A percentile compares a stretch with the other conserved stretches of the same genome.
These are phyloP conservation scores for Caenorhabditis sulstoni DNA, from an alignment of 2,888 invertebrate species.

Conservation along the genomic window DNA sequence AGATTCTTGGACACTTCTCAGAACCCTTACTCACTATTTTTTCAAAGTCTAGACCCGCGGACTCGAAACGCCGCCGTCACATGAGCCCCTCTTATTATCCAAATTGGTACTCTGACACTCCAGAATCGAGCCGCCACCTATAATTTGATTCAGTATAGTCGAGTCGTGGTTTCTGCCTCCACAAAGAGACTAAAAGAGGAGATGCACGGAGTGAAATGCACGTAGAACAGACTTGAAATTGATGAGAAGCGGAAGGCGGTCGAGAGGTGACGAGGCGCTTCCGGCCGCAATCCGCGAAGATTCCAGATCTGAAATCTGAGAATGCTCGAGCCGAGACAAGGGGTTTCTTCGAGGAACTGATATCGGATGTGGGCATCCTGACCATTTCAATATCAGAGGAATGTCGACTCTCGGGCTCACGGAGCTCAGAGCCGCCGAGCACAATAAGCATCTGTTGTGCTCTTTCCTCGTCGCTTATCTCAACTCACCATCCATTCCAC, in stretches of 20 bases:
- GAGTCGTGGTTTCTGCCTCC: slow-evolving; percentile 3
- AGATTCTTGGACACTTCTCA: too few species aligned
- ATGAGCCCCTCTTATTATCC: slow-evolving; percentile 21
- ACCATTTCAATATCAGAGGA: slow-evolving; percentile 1
- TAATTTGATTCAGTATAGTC: slow-evolving; percentile 39
- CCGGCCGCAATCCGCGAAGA: not conserved
- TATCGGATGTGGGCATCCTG: slow-evolving; percentile 4
- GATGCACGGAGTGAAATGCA: slow-evolving; percentile 33
- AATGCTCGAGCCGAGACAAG: too few species aligned
- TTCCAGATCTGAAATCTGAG: too few species aligned
- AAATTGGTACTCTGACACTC: slow-evolving; percentile 20
- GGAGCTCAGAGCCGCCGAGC: slow-evolving; percentile 16
- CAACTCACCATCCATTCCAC: slow-evolving; percentile 2
- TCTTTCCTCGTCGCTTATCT: slow-evolving; percentile 16
- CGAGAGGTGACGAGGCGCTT: slow-evolving; percentile 5
- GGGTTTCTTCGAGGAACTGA: too few species aligned
- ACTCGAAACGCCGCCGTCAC: too few species aligned
- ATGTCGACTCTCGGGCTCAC: not conserved
- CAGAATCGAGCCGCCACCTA: slow-evolving; percentile 5
- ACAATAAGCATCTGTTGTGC: slow-evolving; percentile 17
- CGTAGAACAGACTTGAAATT: slow-evolving; percentile 56
- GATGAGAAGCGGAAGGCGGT: slow-evolving; percentile 2
- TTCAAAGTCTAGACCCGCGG: too few species aligned
- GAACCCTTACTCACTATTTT: too few species aligned
- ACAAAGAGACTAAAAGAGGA: slow-evolving; percentile 28